Base-by-base conservation (phyloP, 2,797 vertebrate species). In the Simalia tracyae region DNA sequence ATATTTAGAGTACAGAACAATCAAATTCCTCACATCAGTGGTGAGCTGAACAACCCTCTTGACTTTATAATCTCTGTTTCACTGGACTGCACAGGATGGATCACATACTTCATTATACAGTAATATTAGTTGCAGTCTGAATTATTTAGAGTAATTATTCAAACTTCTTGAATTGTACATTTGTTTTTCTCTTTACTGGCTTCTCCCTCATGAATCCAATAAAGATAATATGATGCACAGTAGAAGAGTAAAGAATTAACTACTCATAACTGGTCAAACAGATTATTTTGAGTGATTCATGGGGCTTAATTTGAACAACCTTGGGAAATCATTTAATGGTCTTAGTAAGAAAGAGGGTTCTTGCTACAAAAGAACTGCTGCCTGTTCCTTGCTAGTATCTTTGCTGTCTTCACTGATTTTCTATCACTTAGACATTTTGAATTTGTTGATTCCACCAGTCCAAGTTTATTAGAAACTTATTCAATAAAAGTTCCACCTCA, bases 81-180 rank as follows among this genome's bases (percentile, higher is more conserved):
- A 88, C 12, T 84, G 89, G 91, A 42, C 50, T 72, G 54, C 3
- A 88, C 1, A 60, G 63, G 93, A 93, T 91, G 15, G 92, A 92
- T 94, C 92, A 88, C 89, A 92, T 88, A 92, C 66, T 87, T 87
- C 24, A 31, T 68, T 91, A 90, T 59, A 42, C 31, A 76, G 9
- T 76, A 76, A 76, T 76, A 57, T 95, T 93, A 87, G 92, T 15
- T 92, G 63, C 31, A 86, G 31, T 46, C 86, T 95, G 54, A 94
- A 95, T 92, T 93, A 94, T 94, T 95, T 93, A 68, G 93, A 95
- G 86, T 84, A 68, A 93, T 95, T 94, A 90, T 68, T 88, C 24
- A 91, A 6, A 61, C 31, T 84, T 28, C 86, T 92, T 92, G 86
- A 12, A 90, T 94, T 95, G 91, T 81, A 3, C 86, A 93, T 95